These are phyloP conservation scores for Anseranas semipalmata DNA, from an alignment of 2,113 vertebrate genomes.

Conservation along the genomic window DNA sequence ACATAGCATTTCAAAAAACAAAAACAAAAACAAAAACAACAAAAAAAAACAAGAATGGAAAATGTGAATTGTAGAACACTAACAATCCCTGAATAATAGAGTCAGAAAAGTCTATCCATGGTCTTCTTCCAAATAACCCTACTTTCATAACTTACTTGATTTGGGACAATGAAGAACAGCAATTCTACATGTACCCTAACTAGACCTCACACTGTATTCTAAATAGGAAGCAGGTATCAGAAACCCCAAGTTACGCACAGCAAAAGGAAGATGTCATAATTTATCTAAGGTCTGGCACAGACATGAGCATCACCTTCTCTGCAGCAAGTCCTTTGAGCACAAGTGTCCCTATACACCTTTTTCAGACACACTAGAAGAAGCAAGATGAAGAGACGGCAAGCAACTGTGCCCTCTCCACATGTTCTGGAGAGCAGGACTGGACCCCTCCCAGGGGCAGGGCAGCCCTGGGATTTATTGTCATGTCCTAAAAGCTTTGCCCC, in stretches of 20 bases:
- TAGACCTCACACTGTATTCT: neutral
- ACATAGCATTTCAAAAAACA: neutral
- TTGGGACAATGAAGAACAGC: neutral
- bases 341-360: accelerated
- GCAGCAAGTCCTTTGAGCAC: neutral
- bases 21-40: neutral
- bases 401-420: accelerated
- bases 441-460: neutral
- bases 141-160: neutral
- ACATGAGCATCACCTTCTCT: neutral
- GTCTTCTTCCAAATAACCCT: neutral
- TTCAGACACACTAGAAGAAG: neutral
- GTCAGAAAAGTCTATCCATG: neutral
- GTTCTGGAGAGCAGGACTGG: accelerated
- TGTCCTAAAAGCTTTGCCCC: neutral
- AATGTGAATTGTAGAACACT: neutral
- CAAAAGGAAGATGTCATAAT: neutral
- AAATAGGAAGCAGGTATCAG: neutral
- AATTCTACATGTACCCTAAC: neutral
- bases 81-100: neutral
- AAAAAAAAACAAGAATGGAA: neutral
- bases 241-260: neutral
- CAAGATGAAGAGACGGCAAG: neutral
- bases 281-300: neutral
- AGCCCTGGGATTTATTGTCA: neutral